Conservation (phyloP, 2,113 vertebrate species). For the Leucopsar rothschildi region DNA sequence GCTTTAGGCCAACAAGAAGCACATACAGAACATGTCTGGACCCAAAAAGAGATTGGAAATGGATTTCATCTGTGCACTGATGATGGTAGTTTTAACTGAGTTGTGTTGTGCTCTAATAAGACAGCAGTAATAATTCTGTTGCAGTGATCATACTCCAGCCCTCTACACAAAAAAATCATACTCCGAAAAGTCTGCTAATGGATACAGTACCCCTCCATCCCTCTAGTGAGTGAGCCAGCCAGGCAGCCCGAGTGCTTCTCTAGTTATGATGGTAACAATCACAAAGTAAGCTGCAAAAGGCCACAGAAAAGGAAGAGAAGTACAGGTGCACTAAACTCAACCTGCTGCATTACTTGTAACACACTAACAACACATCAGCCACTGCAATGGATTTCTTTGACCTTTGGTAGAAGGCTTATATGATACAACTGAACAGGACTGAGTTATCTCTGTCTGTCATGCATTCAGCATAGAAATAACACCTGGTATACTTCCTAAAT, state of each 20-base stretch:
- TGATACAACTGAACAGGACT: background rate
- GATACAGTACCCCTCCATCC: background rate
- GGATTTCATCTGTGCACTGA: background rate
- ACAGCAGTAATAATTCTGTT: background rate
- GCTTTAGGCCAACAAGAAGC: background rate
- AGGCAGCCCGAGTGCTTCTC: background rate
- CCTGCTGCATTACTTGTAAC: background rate
- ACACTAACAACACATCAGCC: background rate
- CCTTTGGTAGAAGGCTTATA: background rate
- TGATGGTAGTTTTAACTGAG: background rate
- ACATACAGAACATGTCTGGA: background rate
- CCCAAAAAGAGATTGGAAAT: background rate
- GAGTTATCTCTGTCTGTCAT: background rate
- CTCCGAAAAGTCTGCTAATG: background rate
- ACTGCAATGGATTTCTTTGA: background rate
- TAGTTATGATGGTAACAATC: background rate
- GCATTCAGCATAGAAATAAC: background rate
- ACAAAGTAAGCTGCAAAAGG: background rate
- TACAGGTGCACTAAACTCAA: background rate
- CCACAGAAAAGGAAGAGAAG: background rate
- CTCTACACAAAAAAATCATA: background rate
- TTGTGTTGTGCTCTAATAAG: background rate
- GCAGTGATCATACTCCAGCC: background rate
- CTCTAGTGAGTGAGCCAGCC: background rate
- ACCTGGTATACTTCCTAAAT: background rate